Conservation (phyloP, 64 coral and sea anemone genomes). For the Dendronephthya gigantea region DNA sequence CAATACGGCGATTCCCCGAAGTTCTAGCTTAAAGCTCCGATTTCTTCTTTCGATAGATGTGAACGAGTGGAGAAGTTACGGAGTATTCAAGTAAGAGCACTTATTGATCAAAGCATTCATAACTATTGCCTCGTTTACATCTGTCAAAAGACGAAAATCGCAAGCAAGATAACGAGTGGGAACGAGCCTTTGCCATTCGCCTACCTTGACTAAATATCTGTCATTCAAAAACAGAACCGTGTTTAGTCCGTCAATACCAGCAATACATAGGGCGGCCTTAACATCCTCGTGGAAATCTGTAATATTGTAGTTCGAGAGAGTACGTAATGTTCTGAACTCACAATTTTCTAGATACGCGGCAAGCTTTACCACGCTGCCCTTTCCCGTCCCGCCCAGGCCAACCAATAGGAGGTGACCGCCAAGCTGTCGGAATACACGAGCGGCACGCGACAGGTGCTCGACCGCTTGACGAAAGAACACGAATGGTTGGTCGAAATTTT, state of each 20-base stretch:
- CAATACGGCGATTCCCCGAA: no score
- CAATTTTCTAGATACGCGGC: slow-evolving; percentile 82
- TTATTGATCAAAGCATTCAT: no score
- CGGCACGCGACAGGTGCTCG: slow-evolving; percentile 82
- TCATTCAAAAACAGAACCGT: slow-evolving; percentile 67
- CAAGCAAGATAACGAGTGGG: no score
- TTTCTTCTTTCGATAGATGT: no score
- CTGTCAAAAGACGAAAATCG: no score
- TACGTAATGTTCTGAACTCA: slow-evolving; percentile 48
- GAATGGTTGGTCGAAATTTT: slow-evolving; percentile 74
- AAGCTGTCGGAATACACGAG: slow-evolving; percentile 87
- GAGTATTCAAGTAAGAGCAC: no score
- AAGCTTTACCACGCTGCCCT: slow-evolving; percentile 73
- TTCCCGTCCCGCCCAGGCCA: slow-evolving; percentile 84
- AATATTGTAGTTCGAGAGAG: slow-evolving; percentile 50
- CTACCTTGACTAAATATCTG: slow-evolving; percentile 63
- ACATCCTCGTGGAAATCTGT: slow-evolving; percentile 80
- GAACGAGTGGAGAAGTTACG: no score
- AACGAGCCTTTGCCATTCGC: no score
- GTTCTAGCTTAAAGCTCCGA: no score
- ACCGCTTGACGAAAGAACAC: slow-evolving; percentile 90
- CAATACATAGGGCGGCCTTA: slow-evolving; percentile 47
- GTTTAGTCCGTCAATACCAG: slow-evolving; percentile 65
- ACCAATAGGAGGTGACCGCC: slow-evolving; percentile 76
- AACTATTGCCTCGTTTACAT: no score